Base-by-base conservation (phyloP, 2,888 invertebrate species). In the Caenorhabditis sinica region DNA sequence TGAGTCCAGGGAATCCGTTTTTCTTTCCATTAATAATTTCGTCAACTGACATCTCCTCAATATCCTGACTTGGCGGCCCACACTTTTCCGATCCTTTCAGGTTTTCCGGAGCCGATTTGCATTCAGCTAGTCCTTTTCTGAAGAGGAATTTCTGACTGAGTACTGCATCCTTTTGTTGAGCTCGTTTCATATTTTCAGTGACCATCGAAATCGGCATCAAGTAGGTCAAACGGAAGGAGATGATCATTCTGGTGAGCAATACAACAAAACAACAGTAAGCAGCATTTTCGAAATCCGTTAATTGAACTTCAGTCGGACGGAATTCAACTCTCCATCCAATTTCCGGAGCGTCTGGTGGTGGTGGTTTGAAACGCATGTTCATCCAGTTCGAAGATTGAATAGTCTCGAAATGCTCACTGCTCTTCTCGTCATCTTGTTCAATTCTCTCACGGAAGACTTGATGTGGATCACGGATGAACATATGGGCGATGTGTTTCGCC, bases 251-350 rank as follows among this genome's bases (percentile, higher is more conserved):
- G 66, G 99, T 99, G 85, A 99, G 95, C 65, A 99, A 94, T 23
- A 99, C 98, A 17, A 99, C 96, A 93, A 99, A 99, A 93, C 97
- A 97, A 25, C 97, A 97, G 91, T 97, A 96, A 4, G 99, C 99
- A 0, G 99, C 98, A 94, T 99, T 99, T 94, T 99, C 99, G 94
- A 99, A 99, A 94, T 99, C 98, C 0, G 99, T 98, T 89, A 99
- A 95, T 94, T 99, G 99, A 25, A 97, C 96, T 74, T 89, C 97
- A 93, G 98, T 98, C 56, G 99, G 98, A 36, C 99, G 95, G 94
- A 99, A 99, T 94, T 99, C 99, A 0, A 99, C 99, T 89, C 99
- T 95, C 99, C 99, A 99, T 49, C 99, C 99, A 92, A 99, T 99
- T 68, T 96, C 95, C 11, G 97, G 96, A 93, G 97, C 96, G 20